Evolutionary conservation across 2,113 vertebrate genomes (phyloP).

Genomic region (Clarias gariepinus): DNA sequence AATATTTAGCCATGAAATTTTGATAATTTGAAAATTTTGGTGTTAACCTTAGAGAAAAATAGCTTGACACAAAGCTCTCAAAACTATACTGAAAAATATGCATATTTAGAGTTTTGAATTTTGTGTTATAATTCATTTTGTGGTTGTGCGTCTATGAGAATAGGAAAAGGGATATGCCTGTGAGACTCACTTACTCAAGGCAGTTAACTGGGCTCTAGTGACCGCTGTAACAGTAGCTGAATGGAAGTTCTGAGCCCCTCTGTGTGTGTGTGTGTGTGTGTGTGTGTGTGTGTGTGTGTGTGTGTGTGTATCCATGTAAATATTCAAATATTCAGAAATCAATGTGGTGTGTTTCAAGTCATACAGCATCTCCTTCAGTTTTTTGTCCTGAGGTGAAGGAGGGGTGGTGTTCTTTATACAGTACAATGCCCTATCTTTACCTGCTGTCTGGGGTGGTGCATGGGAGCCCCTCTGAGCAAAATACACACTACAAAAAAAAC

Average conservation of each 20-base stretch:
- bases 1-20: background rate
- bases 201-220: conserved; percentile 9
- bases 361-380: background rate
- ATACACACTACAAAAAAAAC: background rate
- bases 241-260: background rate
- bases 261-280: too few relatives aligned
- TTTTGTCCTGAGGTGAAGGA: conserved; percentile 16
- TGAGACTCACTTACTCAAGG: conserved; percentile 2
- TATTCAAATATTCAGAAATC: conserved; percentile 6
- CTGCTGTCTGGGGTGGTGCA: background rate
- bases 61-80: background rate
- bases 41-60: too few relatives aligned
- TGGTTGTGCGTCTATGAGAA: background rate
- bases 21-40: background rate
- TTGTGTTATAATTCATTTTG: background rate
- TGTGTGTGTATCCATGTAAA: background rate
- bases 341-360: background rate
- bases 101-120: background rate
- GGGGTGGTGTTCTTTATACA: conserved; percentile 6
- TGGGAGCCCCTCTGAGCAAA: conserved; percentile 45
- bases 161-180: background rate
- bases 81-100: background rate
- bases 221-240: background rate
- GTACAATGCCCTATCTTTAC: conserved; percentile 9
- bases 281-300: too few relatives aligned